A percentile compares a stretch with the other conserved stretches of the same genome.
These are phyloP conservation scores for Drosophila malerkotliana DNA, from an alignment of 1,140 invertebrate species.

Conservation along the genomic window DNA sequence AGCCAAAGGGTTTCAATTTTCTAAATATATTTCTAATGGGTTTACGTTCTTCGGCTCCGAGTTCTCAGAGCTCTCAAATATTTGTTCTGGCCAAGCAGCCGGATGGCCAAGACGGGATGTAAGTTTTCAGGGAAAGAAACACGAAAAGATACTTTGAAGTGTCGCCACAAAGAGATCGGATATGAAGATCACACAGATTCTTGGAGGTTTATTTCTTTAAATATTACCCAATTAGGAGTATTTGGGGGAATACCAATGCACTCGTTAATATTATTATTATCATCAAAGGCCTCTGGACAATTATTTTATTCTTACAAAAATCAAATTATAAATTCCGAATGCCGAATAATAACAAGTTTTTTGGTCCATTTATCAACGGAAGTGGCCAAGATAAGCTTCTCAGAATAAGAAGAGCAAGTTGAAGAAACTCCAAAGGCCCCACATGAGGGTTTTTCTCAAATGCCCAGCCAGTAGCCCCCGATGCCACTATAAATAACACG, in stretches of 20 bases:
- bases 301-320: not conserved
- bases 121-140: conserved; percentile 32
- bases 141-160: conserved; percentile 49
- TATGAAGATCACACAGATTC: conserved; percentile 34
- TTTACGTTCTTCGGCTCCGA: conserved; percentile 21
- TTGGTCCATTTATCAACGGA: conserved; percentile 44
- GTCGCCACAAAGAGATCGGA: conserved; percentile 34
- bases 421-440: conserved; percentile 17
- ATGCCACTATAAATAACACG: conserved; percentile 36
- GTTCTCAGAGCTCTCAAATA: conserved; percentile 51
- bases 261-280: no score
- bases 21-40: conserved; percentile 73
- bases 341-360: conserved; percentile 14
- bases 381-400: conserved; percentile 32
- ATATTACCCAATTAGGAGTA: conserved; percentile 16
- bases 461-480: conserved; percentile 8
- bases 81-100: conserved; percentile 47
- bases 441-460: conserved; percentile 10
- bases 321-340: conserved; percentile 16
- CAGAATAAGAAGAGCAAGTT: conserved; percentile 21
- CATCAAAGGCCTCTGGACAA: no score
- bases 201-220: not conserved
- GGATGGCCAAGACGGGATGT: conserved; percentile 24
- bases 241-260: no score
- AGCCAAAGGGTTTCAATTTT: conserved; percentile 60